Evolutionary conservation across 2,797 vertebrate genomes (phyloP).

Genomic region (Florisuga fusca): DNA sequence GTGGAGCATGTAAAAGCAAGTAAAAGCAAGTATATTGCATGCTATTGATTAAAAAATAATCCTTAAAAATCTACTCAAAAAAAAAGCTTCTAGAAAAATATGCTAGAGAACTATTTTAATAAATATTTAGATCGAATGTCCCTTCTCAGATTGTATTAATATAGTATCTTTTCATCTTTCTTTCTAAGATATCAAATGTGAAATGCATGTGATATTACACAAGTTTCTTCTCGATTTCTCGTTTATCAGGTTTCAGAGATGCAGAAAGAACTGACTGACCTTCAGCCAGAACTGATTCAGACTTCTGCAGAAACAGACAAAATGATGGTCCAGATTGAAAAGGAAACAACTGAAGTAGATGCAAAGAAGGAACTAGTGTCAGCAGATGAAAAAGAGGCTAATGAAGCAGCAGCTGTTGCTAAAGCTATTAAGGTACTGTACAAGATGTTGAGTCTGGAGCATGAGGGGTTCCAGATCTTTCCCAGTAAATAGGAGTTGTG

Average conservation of each 20-base stretch:
- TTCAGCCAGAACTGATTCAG: slow-evolving; percentile 90
- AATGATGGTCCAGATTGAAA: slow-evolving; percentile 92
- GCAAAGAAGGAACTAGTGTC: slow-evolving; percentile 90
- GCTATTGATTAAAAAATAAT: neutral
- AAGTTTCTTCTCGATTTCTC: neutral
- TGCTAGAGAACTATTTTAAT: neutral
- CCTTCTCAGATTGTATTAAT: neutral
- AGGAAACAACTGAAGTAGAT: slow-evolving; percentile 88
- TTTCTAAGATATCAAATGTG: neutral
- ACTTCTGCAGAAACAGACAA: slow-evolving; percentile 90
- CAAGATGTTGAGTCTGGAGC: neutral
- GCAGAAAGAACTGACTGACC: slow-evolving; percentile 90
- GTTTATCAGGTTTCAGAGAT: slow-evolving; percentile 88
- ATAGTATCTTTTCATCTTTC: neutral
- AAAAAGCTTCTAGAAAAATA: neutral
- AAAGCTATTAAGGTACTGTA: slow-evolving; percentile 89
- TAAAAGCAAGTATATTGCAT: neutral
- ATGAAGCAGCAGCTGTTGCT: slow-evolving; percentile 88
- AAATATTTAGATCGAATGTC: neutral
- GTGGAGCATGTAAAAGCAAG: neutral
- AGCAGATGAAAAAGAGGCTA: slow-evolving; percentile 91
- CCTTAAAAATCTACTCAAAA: neutral
- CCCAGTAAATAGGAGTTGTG: neutral
- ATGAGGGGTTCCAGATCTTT: neutral
- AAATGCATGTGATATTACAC: neutral